Evolutionary conservation across 2,113 vertebrate species (phyloP).

Genomic region (Xiphophorus hellerii): DNA sequence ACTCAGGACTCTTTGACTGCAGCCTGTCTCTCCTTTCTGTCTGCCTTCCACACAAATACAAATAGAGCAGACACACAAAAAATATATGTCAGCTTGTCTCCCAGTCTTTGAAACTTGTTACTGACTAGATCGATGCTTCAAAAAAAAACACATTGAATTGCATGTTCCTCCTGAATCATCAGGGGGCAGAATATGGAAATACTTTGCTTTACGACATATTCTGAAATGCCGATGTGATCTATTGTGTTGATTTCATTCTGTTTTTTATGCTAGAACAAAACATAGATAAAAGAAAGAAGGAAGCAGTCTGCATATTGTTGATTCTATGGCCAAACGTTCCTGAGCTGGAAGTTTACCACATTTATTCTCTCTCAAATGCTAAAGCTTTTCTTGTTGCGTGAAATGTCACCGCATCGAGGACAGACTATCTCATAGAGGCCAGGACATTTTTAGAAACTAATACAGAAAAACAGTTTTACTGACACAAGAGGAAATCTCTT

Average conservation of each 20-base stretch:
- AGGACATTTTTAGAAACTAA: constrained; percentile 25
- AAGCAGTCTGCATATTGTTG: not conserved
- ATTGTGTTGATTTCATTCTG: not conserved
- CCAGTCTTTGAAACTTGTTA: constrained; percentile 12
- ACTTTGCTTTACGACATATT: not conserved
- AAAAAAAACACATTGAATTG: not conserved
- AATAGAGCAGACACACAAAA: constrained; percentile 3
- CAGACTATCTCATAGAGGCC: constrained; percentile 29
- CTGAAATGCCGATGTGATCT: not conserved
- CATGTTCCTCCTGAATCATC: constrained; percentile 8
- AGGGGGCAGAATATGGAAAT: not conserved
- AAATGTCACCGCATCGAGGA: constrained; percentile 40
- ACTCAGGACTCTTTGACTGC: constrained; percentile 23
- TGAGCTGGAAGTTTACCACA: constrained; percentile 7
- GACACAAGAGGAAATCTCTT: constrained; percentile 23
- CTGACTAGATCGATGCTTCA: constrained; percentile 27
- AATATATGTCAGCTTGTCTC: not conserved
- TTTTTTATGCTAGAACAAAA: not conserved
- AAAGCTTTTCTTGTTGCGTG: not conserved
- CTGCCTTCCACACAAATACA: constrained; percentile 8
- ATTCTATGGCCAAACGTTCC: not conserved
- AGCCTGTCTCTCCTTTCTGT: not conserved
- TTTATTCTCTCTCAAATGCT: constrained; percentile 16
- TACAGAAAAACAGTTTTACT: constrained; percentile 16
- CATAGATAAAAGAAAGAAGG: not conserved